Conservation (phyloP, 2,113 vertebrate species). For the Tautogolabrus adspersus region DNA sequence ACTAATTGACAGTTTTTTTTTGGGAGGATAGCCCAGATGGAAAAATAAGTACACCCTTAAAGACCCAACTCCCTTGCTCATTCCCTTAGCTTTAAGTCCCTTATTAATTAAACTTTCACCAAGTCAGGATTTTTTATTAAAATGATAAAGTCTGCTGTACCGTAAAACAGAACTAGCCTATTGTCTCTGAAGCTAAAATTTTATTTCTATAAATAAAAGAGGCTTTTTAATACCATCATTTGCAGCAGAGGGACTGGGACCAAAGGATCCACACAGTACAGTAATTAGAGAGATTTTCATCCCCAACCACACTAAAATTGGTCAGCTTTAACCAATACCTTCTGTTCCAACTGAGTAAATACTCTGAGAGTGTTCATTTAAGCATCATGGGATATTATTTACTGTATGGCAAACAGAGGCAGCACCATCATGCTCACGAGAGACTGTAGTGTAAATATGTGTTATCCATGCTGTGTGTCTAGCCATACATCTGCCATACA, state of each 20-base stretch:
- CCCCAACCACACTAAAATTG: constrained; percentile 68
- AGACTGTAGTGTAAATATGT: constrained; percentile 69
- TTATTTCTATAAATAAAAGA: constrained; percentile 81
- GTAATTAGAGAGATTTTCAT: constrained; percentile 77
- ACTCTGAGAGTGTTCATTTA: constrained; percentile 58
- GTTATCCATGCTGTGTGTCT: constrained; percentile 64
- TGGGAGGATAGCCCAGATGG: constrained; percentile 85
- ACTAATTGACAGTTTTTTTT: constrained; percentile 87
- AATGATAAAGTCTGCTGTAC: constrained; percentile 82
- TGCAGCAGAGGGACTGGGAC: constrained; percentile 64
- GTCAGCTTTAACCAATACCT: constrained; percentile 76
- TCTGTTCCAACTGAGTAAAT: constrained; percentile 67
- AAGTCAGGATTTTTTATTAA: constrained; percentile 85
- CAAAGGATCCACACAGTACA: constrained; percentile 65
- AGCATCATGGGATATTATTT: constrained; percentile 61
- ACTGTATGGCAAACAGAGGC: constrained; percentile 58
- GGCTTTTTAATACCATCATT: constrained; percentile 77
- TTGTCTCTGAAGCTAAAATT: constrained; percentile 79
- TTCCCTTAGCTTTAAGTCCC: constrained; percentile 83
- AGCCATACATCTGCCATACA: constrained; percentile 53
- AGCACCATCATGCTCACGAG: constrained; percentile 48
- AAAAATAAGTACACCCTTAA: constrained; percentile 86
- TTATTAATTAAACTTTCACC: constrained; percentile 89
- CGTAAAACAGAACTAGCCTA: constrained; percentile 77
- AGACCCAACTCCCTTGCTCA: constrained; percentile 84